Evolutionary conservation across 2,113 vertebrate genomes (phyloP).

Genomic region (Petrocephalus zakoni): DNA sequence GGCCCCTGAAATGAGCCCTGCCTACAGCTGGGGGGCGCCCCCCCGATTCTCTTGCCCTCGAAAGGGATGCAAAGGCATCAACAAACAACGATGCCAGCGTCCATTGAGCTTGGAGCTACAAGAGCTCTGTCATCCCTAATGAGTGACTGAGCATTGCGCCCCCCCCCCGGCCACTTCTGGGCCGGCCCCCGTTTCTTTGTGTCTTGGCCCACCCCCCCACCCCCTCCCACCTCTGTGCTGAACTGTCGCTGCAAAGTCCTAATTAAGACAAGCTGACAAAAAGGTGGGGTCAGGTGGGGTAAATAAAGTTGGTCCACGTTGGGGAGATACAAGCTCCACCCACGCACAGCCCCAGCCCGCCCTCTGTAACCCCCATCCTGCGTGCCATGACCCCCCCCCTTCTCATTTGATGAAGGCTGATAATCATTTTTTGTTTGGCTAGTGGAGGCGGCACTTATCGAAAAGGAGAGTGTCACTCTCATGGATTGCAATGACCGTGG

Average conservation of each 20-base stretch:
- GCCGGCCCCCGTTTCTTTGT: conserved; percentile 60
- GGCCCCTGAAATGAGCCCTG: conserved; percentile 38
- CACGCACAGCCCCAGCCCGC: conserved; percentile 45
- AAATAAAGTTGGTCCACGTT: conserved; percentile 73
- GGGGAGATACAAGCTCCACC: conserved; percentile 74
- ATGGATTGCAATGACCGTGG: conserved; percentile 75
- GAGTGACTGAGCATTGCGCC: conserved; percentile 66
- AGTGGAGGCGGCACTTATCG: conserved; percentile 72
- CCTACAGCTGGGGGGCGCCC: neutral
- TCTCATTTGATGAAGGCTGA: conserved; percentile 97
- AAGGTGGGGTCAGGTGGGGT: conserved; percentile 52
- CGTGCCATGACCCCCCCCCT: conserved; percentile 88
- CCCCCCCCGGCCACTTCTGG: conserved; percentile 49
- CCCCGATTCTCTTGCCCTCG: neutral
- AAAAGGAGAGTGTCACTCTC: conserved; percentile 93
- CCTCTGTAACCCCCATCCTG: conserved; percentile 85
- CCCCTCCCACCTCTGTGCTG: conserved; percentile 43
- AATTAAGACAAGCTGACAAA: conserved; percentile 81
- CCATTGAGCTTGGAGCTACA: conserved; percentile 55
- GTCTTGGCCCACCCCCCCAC: conserved; percentile 52
- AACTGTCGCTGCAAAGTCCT: conserved; percentile 67
- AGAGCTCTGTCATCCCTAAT: conserved; percentile 59
- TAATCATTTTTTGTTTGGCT: conserved; percentile 99
- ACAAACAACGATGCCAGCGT: conserved; percentile 50
- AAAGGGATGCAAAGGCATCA: conserved; percentile 66